Conservation (phyloP, 2,888 invertebrate species). For the Cryptus viduatorius region DNA sequence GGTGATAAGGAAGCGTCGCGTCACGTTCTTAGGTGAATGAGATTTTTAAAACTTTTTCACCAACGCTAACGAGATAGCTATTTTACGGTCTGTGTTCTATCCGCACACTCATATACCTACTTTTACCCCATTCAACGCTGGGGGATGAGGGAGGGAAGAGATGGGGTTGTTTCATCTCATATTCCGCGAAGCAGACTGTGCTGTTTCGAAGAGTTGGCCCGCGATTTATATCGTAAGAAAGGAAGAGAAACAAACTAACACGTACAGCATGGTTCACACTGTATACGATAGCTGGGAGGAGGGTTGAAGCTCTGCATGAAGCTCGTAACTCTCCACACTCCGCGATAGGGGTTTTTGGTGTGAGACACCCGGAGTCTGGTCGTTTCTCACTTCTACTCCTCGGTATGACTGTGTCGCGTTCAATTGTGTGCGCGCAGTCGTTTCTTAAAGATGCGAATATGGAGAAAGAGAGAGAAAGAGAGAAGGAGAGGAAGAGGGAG, state of each 20-base stretch:
- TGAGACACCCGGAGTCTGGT: slow-evolving; percentile 22
- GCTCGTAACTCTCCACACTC: slow-evolving; percentile 51
- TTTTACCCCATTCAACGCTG: background rate
- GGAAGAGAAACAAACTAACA: background rate
- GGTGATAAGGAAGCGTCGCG: slow-evolving; percentile 3
- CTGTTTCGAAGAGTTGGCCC: background rate
- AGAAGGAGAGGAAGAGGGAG: background rate
- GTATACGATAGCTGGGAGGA: slow-evolving; percentile 13
- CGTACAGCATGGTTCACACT: background rate
- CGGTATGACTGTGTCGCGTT: slow-evolving; percentile 3
- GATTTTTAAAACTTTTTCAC: slow-evolving; percentile 48
- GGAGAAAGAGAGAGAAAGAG: slow-evolving; percentile 36
- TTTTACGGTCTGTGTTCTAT: slow-evolving; percentile 44
- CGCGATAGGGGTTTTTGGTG: background rate
- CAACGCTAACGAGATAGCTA: slow-evolving; percentile 58
- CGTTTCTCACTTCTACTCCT: slow-evolving; percentile 45
- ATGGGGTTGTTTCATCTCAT: slow-evolving; percentile 19
- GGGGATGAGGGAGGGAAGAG: background rate
- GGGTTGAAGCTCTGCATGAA: slow-evolving; percentile 30
- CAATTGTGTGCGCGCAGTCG: slow-evolving; percentile 60
- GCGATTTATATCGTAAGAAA: slow-evolving; percentile 6
- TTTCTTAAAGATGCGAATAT: slow-evolving; percentile 74
- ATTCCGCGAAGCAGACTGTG: background rate
- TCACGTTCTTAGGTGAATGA: slow-evolving; percentile 33
- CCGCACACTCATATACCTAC: background rate